phyloP scores from a whole-genome alignment of 2,888 invertebrate genomes.

The Coelinius sp. region DNA sequence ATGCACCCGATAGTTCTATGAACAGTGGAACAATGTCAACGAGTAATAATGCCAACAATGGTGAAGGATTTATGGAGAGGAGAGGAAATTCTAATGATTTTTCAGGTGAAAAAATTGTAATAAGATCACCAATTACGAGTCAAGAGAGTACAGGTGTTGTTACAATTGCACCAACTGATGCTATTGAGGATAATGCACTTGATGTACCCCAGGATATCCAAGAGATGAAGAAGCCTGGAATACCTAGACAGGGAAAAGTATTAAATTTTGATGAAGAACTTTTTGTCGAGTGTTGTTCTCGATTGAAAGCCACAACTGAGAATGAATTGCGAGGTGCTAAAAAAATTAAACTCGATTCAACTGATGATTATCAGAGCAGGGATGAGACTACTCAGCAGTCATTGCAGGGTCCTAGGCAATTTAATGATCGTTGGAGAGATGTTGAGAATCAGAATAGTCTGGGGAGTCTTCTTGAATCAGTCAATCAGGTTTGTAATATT shows the following conservation, averaged over 20 bases:
- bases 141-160: slow-evolving; percentile 59
- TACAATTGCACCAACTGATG: slow-evolving; percentile 64
- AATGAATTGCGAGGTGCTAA: slow-evolving; percentile 67
- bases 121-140: slow-evolving; percentile 54
- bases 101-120: slow-evolving; percentile 59
- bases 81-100: slow-evolving; percentile 52
- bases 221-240: slow-evolving; percentile 49
- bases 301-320: slow-evolving; percentile 67
- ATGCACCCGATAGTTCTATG: slow-evolving; percentile 59
- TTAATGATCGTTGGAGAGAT: slow-evolving; percentile 65
- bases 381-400: slow-evolving; percentile 51
- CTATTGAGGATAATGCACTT: slow-evolving; percentile 65
- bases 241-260: slow-evolving; percentile 64
- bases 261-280: slow-evolving; percentile 67
- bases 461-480: slow-evolving; percentile 66
- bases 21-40: slow-evolving; percentile 48
- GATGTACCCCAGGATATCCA: slow-evolving; percentile 57
- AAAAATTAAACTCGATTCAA: slow-evolving; percentile 67
- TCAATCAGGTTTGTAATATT: slow-evolving; percentile 64
- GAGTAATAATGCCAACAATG: slow-evolving; percentile 38
- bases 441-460: slow-evolving; percentile 68
- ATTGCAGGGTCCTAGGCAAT: slow-evolving; percentile 50
- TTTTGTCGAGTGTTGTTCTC: slow-evolving; percentile 68
- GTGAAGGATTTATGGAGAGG: slow-evolving; percentile 13
- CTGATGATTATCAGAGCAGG: slow-evolving; percentile 57